Evolutionary conservation across 1,140 invertebrate species (phyloP).

Genomic region (Propsilocerus akamusi): DNA sequence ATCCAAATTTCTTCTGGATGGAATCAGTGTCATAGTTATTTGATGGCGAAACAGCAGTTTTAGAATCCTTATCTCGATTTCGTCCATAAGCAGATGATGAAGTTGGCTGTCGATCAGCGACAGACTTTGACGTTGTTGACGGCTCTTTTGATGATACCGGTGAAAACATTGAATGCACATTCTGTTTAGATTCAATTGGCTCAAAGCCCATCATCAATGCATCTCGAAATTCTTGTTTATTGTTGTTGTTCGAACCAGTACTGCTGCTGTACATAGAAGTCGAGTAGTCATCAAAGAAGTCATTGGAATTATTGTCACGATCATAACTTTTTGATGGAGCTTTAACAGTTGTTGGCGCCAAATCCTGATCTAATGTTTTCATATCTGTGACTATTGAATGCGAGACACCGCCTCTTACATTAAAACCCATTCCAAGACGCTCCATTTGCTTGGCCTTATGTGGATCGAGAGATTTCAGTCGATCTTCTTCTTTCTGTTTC

Average conservation of each 20-base stretch:
- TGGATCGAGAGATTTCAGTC: slow-evolving; percentile 58
- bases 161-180: slow-evolving; percentile 21
- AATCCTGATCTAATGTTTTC: slow-evolving; percentile 78
- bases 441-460: slow-evolving; percentile 78
- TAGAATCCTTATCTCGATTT: slow-evolving; percentile 5
- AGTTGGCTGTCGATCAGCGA: slow-evolving; percentile 1
- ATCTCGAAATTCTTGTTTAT: slow-evolving; percentile 1
- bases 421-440: slow-evolving; percentile 72
- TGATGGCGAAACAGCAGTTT: not conserved
- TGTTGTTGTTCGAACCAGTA: slow-evolving; percentile 4
- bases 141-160: slow-evolving; percentile 6
- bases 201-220: slow-evolving; percentile 21
- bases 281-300: slow-evolving; percentile 27
- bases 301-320: slow-evolving; percentile 14
- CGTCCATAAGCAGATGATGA: slow-evolving; percentile 7
- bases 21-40: slow-evolving; percentile 20
- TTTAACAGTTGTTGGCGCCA: slow-evolving; percentile 19
- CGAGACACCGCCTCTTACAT: slow-evolving; percentile 43
- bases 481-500: slow-evolving; percentile 60
- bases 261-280: slow-evolving; percentile 12
- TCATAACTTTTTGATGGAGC: slow-evolving; percentile 5
- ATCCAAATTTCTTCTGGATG: slow-evolving; percentile 88
- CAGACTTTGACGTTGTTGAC: not conserved
- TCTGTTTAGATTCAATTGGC: slow-evolving; percentile 18
- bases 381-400: slow-evolving; percentile 90